Base-by-base conservation (phyloP, 1,140 invertebrate species). In the Condylostylus longicornis region DNA sequence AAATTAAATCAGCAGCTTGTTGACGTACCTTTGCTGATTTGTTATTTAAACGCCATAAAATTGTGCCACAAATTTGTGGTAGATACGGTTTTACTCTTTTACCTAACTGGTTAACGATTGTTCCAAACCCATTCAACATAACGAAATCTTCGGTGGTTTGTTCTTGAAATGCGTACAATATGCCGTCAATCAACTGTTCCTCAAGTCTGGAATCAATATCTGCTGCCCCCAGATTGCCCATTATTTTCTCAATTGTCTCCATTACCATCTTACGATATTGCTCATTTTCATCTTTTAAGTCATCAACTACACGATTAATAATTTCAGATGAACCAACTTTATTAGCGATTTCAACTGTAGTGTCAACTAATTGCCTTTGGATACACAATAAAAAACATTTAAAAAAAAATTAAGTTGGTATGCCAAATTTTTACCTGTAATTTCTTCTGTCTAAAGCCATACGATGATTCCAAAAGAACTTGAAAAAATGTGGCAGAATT, bases 181-280 rank as follows among this genome's bases (percentile, higher is more conserved):
- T 98, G 47, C 96, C 96, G 54, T 99, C 95, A 63, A 99, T 98
- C 9, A 99, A 74, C 54, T 97, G 94, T 65, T 99, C 96, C 63
- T 99, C 96, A 1, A 99, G 64, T 28, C 94, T 71, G 0, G 89
- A 93, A 63, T 99, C 95, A 33, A 99, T 95, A 60, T 98, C 95
- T 0, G 90, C 87, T 1, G 94, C 93, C 22, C 96, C 96, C 14
- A 98, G 69, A 62, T 96, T 94, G 5, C 84, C 86, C 75, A 99
- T 90, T 39, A 98, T 88, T 62, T 99, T 98, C 61, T 99, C 96
- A 43, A 99, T 98, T 0, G 91, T 98, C 62, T 99, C 96, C 91
- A 99, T 98, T 1, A 99, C 95, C 95, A 99, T 98, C 69, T 99
- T 99, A 42, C 96, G 72, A 62, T 98, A 99, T 52, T 97, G 90